Evolutionary conservation across 2,888 invertebrate species (phyloP), one percentile per base, ranked within the genome.

Genomic region (Elysia crispata): DNA sequence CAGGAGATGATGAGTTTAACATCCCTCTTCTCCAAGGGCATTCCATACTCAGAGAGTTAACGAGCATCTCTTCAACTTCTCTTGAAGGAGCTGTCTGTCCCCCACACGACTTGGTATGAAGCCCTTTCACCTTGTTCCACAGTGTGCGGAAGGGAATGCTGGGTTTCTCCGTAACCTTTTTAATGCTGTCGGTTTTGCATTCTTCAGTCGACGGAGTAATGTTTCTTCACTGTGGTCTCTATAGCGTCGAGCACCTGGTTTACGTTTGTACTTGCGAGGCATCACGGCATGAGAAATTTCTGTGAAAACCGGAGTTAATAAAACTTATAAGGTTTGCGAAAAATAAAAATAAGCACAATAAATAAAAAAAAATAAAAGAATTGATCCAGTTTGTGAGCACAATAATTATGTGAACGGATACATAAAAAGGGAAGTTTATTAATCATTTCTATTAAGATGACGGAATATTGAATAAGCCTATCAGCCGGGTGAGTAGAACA

Each of bases 41-140:
- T 54, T 18, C 54, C 54, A 54, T 54, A 54, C 13, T 54, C 54
- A n/a, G n/a, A n/a, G n/a, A n/a, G n/a, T n/a, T n/a, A n/a, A n/a
- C n/a, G n/a, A n/a, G n/a, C n/a, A n/a, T n/a, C 41, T 81, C 79
- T 41, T 69, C 66, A 25, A 50, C 69, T n/a, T 67, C 60, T 66
- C 31, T 20, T 28, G 74, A 60, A 3, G 33, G 49, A 28, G 76
- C 30, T 5, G 70, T 28, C 69, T 60, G 66, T 13, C 74, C 66
- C 25, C 66, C 73, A 73, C 6, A 5, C 25, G 73, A n/a, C 64
- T 64, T 78, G 8, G 28, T 60, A 30, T 73, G 73, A 11, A 54
- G 62, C 13, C 72, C 72, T 20, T 74, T 49, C 13, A 67, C 23
- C 50, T 74, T 62, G 57, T 79, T 79, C 31, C 49, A 41, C 49